A percentile compares a stretch with the other conserved stretches of the same genome.
Evolutionary conservation across 2,888 invertebrate genomes (phyloP).

Genomic region (Metalampra italica): DNA sequence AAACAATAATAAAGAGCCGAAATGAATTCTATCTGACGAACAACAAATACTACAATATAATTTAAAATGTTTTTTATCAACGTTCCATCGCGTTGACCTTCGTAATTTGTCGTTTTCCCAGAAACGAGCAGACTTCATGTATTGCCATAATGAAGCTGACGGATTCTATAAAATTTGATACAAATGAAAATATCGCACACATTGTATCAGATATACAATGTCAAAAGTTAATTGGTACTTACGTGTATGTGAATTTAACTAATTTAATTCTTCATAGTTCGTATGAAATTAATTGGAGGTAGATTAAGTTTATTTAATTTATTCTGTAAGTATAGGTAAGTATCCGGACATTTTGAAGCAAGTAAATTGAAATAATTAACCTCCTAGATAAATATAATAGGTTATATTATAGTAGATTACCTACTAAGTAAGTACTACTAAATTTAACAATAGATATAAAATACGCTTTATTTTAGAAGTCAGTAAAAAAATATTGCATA

Average conservation of each 20-base stretch:
- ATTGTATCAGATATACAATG: constrained; percentile 4
- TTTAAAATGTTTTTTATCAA: constrained; percentile 33
- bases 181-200: not conserved
- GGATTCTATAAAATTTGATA: constrained; percentile 19
- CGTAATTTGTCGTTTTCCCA: constrained; percentile 63
- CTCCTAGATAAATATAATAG: too few species aligned
- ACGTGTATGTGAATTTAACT: constrained; percentile 19
- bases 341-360: too few species aligned
- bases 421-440: too few species aligned
- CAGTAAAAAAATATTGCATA: too few species aligned
- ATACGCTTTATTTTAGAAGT: too few species aligned
- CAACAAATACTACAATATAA: constrained; percentile 39
- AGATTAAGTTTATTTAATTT: too few species aligned
- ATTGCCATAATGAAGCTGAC: constrained; percentile 41
- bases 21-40: not conserved
- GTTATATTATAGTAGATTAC: too few species aligned
- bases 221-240: constrained; percentile 37
- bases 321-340: too few species aligned
- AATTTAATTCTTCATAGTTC: constrained; percentile 11
- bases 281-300: too few species aligned
- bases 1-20: not conserved
- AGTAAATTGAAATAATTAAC: too few species aligned
- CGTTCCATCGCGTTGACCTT: constrained; percentile 53
- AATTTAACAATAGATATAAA: too few species aligned
- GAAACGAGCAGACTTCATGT: constrained; percentile 43